These are phyloP conservation scores for Euura saliciscinereae DNA, from an alignment of 1,140 invertebrate species.

Conservation along the genomic window DNA sequence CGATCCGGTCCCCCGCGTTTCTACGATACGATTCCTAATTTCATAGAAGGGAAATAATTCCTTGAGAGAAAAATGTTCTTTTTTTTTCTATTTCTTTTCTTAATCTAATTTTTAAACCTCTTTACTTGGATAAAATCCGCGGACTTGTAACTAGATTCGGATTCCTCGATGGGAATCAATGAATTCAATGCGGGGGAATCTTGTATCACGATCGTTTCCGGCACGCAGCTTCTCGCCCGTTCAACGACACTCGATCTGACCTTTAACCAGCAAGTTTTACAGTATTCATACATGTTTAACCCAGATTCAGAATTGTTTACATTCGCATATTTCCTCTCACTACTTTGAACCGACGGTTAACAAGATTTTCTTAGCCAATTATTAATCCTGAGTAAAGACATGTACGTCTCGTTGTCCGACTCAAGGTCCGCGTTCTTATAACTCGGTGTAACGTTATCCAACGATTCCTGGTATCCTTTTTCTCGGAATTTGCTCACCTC, in stretches of 20 bases:
- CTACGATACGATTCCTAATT: background rate
- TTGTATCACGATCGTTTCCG: background rate
- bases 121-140: conserved; percentile 3
- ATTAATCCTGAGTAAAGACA: background rate
- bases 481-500: background rate
- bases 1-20: background rate
- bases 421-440: background rate
- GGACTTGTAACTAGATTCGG: background rate
- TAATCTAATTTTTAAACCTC: background rate
- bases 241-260: background rate
- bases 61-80: background rate
- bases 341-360: background rate
- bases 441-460: too few relatives aligned
- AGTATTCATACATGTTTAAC: background rate
- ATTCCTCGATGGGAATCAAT: too few relatives aligned
- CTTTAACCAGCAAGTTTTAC: conserved; percentile 1
- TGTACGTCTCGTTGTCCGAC: background rate
- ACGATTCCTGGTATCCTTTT: background rate
- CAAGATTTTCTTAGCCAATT: background rate
- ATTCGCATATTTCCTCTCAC: too few relatives aligned
- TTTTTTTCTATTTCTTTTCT: background rate
- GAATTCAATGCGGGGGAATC: background rate
- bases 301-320: too few relatives aligned
- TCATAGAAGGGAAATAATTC: background rate
- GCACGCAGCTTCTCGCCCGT: background rate